Evolutionary conservation across 2,888 invertebrate genomes (phyloP), one percentile per base, ranked within the genome.

Genomic region (Malthinus seriepunctatus): DNA sequence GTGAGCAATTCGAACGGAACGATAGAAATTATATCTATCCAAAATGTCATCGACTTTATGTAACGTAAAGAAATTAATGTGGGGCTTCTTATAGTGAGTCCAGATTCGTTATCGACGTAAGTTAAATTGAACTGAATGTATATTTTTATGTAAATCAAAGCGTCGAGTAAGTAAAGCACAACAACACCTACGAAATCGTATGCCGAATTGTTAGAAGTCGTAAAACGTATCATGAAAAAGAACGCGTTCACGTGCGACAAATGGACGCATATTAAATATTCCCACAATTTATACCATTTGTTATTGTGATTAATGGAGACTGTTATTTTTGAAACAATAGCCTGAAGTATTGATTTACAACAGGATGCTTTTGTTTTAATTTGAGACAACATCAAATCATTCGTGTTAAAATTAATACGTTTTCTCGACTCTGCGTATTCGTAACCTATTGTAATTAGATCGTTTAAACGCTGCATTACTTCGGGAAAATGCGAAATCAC

Each of bases 81-180:
- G 3, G 63, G 65, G 23, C 65, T 60, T 1, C 6, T 61, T 9
- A 69, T 60, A 7, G 45, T 32, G 4, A 64, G 44, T 2, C 69
- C 68, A 5, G 63, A 63, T 34, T 64, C 63, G 1, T 57, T 39
- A 51, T 71, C 69, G 1, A 56, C 51, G 52, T 67, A 71, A 6
- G 59, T 58, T 42, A 65, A 39, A 50, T 69, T 65, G 32, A 68
- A 67, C 9, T 59, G 57, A 7, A 71, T 38, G 11, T 55, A 53
- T 7, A 69, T 65, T 48, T 64, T 60, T 1, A 60, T 10, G 9
- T 63, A 45, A 33, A 65, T 67, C n/a, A 69, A 48, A 1, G 55
- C 7, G 42, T 67, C 67, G 4, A 62, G n/a, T 9, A 47, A 6
- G 11, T 59, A 54, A 7, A 54, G 49, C 5, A 15, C 11, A 8